Conservation (phyloP, 23 tunicate genomes). For the Halocynthia aurantium region DNA sequence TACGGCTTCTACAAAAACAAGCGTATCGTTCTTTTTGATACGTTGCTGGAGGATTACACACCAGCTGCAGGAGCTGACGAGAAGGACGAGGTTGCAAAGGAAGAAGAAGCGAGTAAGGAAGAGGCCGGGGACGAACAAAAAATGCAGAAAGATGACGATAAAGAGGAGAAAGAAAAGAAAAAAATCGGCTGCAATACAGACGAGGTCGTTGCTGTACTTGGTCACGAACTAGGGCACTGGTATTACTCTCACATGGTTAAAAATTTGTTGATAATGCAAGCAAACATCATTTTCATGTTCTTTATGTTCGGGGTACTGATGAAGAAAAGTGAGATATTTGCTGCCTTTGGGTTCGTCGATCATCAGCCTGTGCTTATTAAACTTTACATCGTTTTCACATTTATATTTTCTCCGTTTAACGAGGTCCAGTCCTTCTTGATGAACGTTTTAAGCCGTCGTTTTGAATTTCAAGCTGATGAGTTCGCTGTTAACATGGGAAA, state of each 20-base stretch:
- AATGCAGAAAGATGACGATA: neutral
- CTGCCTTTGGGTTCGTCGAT: constrained; percentile 77
- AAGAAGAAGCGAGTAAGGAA: constrained; percentile 4
- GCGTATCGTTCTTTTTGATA: constrained; percentile 94
- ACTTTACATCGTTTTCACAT: constrained; percentile 72
- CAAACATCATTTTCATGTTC: constrained; percentile 59
- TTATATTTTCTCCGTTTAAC: constrained; percentile 86
- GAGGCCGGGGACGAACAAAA: neutral
- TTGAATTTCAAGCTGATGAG: constrained; percentile 97
- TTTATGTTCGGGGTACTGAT: constrained; percentile 87
- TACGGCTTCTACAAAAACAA: constrained; percentile 98
- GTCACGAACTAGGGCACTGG: constrained; percentile 99
- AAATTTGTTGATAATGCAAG: constrained; percentile 69
- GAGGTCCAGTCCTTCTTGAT: constrained; percentile 64
- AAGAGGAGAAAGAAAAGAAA: constrained; percentile 34
- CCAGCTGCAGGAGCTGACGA: constrained; percentile 63
- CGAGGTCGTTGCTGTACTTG: constrained; percentile 94
- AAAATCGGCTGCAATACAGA: constrained; percentile 95
- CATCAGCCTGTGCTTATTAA: constrained; percentile 64
- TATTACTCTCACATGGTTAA: constrained; percentile 91
- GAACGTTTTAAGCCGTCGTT: constrained; percentile 65
- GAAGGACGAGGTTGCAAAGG: constrained; percentile 8
- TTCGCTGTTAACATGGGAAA: constrained; percentile 88
- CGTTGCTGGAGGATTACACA: constrained; percentile 82
- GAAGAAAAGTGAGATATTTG: constrained; percentile 49